Base-by-base conservation (phyloP, 2,797 vertebrate genomes). In the Peromyscus melanophrys region DNA sequence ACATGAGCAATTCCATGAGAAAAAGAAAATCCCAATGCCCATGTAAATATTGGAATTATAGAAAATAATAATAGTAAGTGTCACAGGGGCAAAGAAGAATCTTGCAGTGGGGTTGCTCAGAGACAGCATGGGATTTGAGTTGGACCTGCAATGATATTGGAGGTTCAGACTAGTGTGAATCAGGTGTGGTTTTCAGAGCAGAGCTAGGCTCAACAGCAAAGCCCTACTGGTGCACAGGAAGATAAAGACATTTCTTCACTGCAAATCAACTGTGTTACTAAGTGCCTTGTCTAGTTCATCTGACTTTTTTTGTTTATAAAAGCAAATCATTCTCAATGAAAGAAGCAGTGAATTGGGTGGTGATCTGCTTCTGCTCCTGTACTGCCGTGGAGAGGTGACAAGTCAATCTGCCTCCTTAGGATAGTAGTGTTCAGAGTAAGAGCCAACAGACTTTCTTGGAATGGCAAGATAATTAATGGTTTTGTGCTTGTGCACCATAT, bases 251-350 rank as follows among this genome's bases (percentile, higher is more conserved):
- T 92, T 21, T 17, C 9, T 73, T 9, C 23, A 37, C 40, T 25
- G 19, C 49, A 87, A 73, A 43, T 83, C 31, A 37, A 7, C 87
- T 19, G 1, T 12, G 6, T 77, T 49, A 34, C 81, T 75, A 34
- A 43, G 19, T 6, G 67, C 77, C 16, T 17, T 71, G 31, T 69
- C 90, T 19, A 61, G 52, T 77, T 63, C 52, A 88, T 59, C 52
- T 34, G 78, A 96, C 55, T 25, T 46, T 46, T 46, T 52, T 57
- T 23, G 59, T 65, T 67, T 85, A 25, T 85, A n/a, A n/a, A 77
- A 19, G 19, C 14, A 92, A 65, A 80, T 71, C n/a, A 65, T 96
- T 87, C 73, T 91, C 80, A 37, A 0, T 52, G 77, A 90, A 90
- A 71, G 57, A 83, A 80, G 12, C 78, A 75, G 14, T 25, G 11